Evolutionary conservation across 2,113 vertebrate species (phyloP).

Genomic region (Chionomys nivalis): DNA sequence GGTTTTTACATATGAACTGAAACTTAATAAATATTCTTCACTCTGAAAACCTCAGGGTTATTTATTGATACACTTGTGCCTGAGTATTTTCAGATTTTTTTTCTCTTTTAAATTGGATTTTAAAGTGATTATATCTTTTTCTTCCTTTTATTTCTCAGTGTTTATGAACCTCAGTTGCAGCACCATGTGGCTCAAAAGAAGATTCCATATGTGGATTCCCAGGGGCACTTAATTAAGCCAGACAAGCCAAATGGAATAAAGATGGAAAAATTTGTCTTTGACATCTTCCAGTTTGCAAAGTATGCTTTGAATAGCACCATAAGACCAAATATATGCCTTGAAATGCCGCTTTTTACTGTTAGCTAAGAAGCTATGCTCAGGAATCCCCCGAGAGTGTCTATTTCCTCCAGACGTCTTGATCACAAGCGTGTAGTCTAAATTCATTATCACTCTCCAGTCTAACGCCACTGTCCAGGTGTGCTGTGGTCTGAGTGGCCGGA

Average conservation of each 20-base stretch:
- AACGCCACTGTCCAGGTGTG: background rate
- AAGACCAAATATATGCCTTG: slow-evolving; percentile 1
- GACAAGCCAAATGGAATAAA: slow-evolving; percentile 98
- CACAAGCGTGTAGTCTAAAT: background rate
- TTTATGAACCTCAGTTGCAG: slow-evolving; percentile 92
- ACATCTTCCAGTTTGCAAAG: slow-evolving; percentile 99
- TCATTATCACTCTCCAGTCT: background rate
- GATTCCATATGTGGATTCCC: slow-evolving; percentile 91
- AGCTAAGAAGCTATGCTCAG: background rate
- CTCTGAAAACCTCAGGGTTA: background rate
- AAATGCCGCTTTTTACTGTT: background rate
- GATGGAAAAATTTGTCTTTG: slow-evolving; percentile 99
- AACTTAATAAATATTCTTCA: background rate
- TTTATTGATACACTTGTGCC: background rate
- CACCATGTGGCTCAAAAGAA: slow-evolving; percentile 98
- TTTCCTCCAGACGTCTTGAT: background rate
- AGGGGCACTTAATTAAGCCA: slow-evolving; percentile 91
- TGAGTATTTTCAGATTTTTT: background rate
- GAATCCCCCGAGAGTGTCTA: background rate
- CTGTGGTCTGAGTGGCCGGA: background rate
- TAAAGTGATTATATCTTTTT: background rate
- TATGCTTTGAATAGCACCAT: slow-evolving; percentile 83
- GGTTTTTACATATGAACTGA: slow-evolving; percentile 13
- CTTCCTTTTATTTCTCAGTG: slow-evolving; percentile 80
- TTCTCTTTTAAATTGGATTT: background rate